These are phyloP conservation scores for Eubasilissa regina DNA, from an alignment of 1,140 invertebrate species.

Conservation along the genomic window DNA sequence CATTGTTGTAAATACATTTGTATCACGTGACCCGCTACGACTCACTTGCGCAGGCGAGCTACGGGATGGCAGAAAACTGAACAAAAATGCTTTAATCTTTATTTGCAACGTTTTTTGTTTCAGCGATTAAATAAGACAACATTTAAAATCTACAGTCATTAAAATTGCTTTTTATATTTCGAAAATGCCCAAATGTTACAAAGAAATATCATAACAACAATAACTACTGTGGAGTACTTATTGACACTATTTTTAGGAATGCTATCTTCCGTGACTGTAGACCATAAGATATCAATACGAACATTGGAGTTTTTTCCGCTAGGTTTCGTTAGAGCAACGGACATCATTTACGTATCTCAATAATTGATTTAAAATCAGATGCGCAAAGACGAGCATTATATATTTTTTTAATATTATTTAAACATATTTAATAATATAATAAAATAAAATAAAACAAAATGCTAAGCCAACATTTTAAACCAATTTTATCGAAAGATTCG, in stretches of 20 bases:
- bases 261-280: slow-evolving; percentile 68
- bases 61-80: slow-evolving; percentile 23
- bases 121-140: slow-evolving; percentile 33
- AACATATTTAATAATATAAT: too few relatives aligned
- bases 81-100: slow-evolving; percentile 29
- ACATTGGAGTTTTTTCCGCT: slow-evolving; percentile 27
- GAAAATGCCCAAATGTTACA: slow-evolving; percentile 22
- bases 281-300: slow-evolving; percentile 71
- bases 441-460: too few relatives aligned
- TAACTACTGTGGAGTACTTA: slow-evolving; percentile 49
- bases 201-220: slow-evolving; percentile 48
- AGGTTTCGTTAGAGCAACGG: slow-evolving; percentile 41
- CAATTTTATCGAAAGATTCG: too few relatives aligned
- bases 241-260: slow-evolving; percentile 62
- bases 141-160: slow-evolving; percentile 29
- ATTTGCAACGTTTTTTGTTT: slow-evolving; percentile 5
- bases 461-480: too few relatives aligned
- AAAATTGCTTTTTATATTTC: slow-evolving; percentile 28
- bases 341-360: background rate
- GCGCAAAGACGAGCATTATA: too few relatives aligned
- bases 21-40: slow-evolving; percentile 73
- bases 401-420: too few relatives aligned
- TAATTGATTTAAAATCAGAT: too few relatives aligned
- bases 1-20: slow-evolving; percentile 72
- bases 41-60: slow-evolving; percentile 69